phyloP scores from a whole-genome alignment of 2,888 invertebrate genomes.

The Raillietiella orientalis region DNA sequence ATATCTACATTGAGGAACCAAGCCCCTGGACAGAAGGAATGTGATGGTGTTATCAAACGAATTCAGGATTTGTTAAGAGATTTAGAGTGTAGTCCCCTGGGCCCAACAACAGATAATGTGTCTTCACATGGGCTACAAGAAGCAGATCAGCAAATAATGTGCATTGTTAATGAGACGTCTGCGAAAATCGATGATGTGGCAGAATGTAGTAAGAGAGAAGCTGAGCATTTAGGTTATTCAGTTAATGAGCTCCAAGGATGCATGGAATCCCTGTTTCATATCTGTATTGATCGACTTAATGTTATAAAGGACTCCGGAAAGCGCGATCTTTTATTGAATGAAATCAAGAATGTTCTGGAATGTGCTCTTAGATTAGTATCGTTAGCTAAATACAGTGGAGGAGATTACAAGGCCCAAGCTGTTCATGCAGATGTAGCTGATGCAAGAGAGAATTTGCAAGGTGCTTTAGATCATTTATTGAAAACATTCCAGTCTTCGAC shows the following conservation, averaged over 20 bases:
- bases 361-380: slow-evolving; percentile 55
- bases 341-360: slow-evolving; percentile 77
- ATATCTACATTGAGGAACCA: slow-evolving; percentile 52
- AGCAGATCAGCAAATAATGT: slow-evolving; percentile 41
- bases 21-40: slow-evolving; percentile 84
- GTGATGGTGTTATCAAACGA: slow-evolving; percentile 48
- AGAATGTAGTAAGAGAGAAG: slow-evolving; percentile 53
- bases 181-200: slow-evolving; percentile 59
- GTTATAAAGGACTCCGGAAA: slow-evolving; percentile 55
- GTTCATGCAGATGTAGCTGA: too few species aligned
- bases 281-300: too few species aligned
- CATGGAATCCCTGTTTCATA: too few species aligned
- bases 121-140: too few species aligned
- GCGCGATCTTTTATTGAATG: slow-evolving; percentile 57
- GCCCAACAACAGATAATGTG: too few species aligned
- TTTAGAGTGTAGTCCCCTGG: too few species aligned
- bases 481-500: too few species aligned
- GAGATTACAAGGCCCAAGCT: slow-evolving; percentile 57
- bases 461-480: too few species aligned
- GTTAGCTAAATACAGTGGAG: slow-evolving; percentile 57
- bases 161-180: slow-evolving; percentile 39
- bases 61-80: too few species aligned
- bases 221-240: slow-evolving; percentile 69
- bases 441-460: too few species aligned
- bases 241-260: slow-evolving; percentile 17